Percentiles rank a stretch among this genome's conserved stretches.
Evolutionary conservation across 2,797 vertebrate species (phyloP).

Genomic region (Darevskia nairensis): DNA sequence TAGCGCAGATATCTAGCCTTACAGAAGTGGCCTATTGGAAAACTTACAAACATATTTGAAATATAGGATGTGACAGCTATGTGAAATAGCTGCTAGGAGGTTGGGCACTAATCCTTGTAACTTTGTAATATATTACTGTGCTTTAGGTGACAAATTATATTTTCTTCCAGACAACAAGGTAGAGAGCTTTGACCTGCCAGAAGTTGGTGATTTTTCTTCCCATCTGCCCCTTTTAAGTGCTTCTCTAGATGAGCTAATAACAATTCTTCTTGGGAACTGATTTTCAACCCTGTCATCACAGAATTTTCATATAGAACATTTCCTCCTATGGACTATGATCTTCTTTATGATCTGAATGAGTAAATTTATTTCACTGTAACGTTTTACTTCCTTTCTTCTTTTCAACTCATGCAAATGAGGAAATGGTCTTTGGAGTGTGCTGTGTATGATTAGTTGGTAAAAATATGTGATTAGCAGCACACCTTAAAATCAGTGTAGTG

Average conservation of each 20-base stretch:
- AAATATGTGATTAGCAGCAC: not conserved
- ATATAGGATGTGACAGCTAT: too few relatives aligned
- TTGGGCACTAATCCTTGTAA: too few relatives aligned
- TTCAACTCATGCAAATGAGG: not conserved
- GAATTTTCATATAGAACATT: not conserved
- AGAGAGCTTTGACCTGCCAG: not conserved
- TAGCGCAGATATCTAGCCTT: not conserved
- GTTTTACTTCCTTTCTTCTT: not conserved
- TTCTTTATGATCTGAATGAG: constrained; percentile 21
- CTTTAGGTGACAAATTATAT: not conserved
- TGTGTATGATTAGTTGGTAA: not conserved
- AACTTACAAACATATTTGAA: too few relatives aligned
- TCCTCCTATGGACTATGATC: not conserved
- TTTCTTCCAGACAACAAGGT: not conserved
- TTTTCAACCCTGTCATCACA: rapidly evolving
- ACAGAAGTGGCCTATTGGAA: not conserved
- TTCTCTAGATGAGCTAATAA: not conserved
- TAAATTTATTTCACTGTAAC: not conserved
- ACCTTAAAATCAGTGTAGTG: not conserved
- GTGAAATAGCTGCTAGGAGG: too few relatives aligned
- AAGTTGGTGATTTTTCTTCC: not conserved
- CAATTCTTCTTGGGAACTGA: not conserved
- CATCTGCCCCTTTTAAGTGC: rapidly evolving
- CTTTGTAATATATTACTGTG: too few relatives aligned
- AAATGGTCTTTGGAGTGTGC: not conserved